A percentile compares a stretch with the other conserved stretches of the same genome.
Evolutionary conservation across 2,888 invertebrate species (phyloP).

Genomic region (Metallyticus violacea): DNA sequence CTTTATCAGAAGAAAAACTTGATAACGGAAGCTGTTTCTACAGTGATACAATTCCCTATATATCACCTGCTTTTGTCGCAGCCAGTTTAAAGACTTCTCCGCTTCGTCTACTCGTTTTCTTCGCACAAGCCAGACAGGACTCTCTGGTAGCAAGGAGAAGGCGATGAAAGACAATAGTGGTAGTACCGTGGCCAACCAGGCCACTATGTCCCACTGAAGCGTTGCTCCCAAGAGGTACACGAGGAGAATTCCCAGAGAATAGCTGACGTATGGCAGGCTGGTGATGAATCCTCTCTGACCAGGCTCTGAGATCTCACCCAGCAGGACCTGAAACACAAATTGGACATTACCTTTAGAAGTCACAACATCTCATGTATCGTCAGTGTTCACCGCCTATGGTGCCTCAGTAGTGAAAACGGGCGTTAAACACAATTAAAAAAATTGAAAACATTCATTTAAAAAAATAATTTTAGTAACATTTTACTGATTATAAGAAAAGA

Average conservation of each 20-base stretch:
- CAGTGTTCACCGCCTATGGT: too few relatives aligned
- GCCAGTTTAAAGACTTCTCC: slow-evolving; percentile 53
- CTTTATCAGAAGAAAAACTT: too few relatives aligned
- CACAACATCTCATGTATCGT: too few relatives aligned
- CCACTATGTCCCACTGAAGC: slow-evolving; percentile 67
- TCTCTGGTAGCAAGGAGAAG: slow-evolving; percentile 68
- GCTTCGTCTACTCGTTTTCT: slow-evolving; percentile 57
- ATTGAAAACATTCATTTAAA: too few relatives aligned
- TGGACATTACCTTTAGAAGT: too few relatives aligned
- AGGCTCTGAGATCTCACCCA: slow-evolving; percentile 74
- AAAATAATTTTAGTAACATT: too few relatives aligned
- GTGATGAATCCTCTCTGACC: slow-evolving; percentile 65
- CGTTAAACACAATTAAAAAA: too few relatives aligned
- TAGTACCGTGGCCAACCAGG: slow-evolving; percentile 59
- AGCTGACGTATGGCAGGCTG: slow-evolving; percentile 70
- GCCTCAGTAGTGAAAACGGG: too few relatives aligned
- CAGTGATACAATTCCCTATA: too few relatives aligned
- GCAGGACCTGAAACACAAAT: slow-evolving; percentile 59
- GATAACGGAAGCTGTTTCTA: too few relatives aligned
- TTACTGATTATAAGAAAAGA: too few relatives aligned
- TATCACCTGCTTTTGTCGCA: slow-evolving; percentile 34
- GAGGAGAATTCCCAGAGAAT: slow-evolving; percentile 70
- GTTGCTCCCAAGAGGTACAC: slow-evolving; percentile 68
- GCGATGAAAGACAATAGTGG: slow-evolving; percentile 60
- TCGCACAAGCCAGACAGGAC: slow-evolving; percentile 70